A percentile compares a stretch with the other conserved stretches of the same genome.
Evolutionary conservation across 2,113 vertebrate genomes (phyloP).

Genomic region (Grantiella picta): DNA sequence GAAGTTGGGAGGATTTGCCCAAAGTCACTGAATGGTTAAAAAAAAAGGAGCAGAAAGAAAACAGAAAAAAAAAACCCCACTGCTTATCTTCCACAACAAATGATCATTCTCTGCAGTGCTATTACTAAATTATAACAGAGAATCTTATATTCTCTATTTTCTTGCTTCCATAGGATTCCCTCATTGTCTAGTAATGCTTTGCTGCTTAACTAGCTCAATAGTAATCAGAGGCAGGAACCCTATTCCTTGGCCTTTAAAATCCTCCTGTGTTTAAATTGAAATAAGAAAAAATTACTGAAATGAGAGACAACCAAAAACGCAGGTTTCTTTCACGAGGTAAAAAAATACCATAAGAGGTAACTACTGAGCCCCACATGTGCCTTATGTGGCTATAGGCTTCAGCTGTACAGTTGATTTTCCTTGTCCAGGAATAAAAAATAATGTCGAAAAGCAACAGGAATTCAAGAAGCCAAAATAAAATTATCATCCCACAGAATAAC

Average conservation of each 20-base stretch:
- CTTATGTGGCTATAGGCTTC: neutral
- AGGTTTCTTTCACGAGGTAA: neutral
- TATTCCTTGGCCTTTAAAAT: neutral
- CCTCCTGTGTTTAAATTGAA: neutral
- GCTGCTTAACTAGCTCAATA: neutral
- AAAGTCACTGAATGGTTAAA: neutral
- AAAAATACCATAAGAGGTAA: neutral
- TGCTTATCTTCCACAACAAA: neutral
- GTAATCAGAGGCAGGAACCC: neutral
- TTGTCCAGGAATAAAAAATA: neutral
- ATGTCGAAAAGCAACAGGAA: neutral
- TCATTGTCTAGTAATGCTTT: neutral
- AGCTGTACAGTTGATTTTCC: neutral
- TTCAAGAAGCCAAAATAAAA: neutral
- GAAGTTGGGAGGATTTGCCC: neutral
- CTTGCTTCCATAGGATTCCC: neutral
- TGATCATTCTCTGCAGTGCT: neutral
- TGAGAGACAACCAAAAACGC: neutral
- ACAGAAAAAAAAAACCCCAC: neutral
- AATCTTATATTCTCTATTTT: neutral
- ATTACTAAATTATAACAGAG: neutral
- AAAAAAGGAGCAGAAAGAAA: neutral
- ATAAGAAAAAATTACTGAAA: neutral
- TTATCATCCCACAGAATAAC: neutral
- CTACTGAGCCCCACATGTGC: neutral